phyloP scores from a whole-genome alignment of 1,140 invertebrate genomes.

The Brachionus calyciflorus region DNA sequence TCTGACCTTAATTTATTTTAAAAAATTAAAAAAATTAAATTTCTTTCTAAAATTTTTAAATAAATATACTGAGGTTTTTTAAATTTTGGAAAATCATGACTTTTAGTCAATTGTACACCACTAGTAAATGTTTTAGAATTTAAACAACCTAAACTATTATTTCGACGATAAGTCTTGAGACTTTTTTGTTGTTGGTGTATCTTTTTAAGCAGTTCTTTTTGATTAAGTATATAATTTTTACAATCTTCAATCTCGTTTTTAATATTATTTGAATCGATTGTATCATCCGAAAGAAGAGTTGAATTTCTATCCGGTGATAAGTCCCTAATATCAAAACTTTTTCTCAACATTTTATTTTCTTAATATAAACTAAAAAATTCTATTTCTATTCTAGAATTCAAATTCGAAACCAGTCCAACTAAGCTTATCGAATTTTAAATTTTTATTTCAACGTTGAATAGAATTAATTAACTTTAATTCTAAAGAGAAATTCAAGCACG shows the following conservation, averaged over 20 bases:
- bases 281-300: not conserved
- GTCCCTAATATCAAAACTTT: too few species aligned
- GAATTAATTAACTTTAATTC: too few species aligned
- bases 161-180: not conserved
- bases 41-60: not conserved
- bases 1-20: slow-evolving; percentile 3
- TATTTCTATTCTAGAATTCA: too few species aligned
- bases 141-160: not conserved
- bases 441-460: not conserved
- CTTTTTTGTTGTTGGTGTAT: slow-evolving; percentile 43
- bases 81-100: not conserved
- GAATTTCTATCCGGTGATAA: not conserved
- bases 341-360: too few species aligned
- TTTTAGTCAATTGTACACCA: not conserved
- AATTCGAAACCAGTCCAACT: too few species aligned
- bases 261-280: not conserved
- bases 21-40: not conserved
- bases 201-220: slow-evolving; percentile 30
- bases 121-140: not conserved
- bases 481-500: not conserved
- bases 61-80: not conserved
- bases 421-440: too few species aligned
- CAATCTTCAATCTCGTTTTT: slow-evolving; percentile 20
- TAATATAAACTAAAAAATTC: too few species aligned
- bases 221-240: slow-evolving; percentile 38